phyloP scores from a whole-genome alignment of 2,797 vertebrate genomes.

The Merluccius polli region DNA sequence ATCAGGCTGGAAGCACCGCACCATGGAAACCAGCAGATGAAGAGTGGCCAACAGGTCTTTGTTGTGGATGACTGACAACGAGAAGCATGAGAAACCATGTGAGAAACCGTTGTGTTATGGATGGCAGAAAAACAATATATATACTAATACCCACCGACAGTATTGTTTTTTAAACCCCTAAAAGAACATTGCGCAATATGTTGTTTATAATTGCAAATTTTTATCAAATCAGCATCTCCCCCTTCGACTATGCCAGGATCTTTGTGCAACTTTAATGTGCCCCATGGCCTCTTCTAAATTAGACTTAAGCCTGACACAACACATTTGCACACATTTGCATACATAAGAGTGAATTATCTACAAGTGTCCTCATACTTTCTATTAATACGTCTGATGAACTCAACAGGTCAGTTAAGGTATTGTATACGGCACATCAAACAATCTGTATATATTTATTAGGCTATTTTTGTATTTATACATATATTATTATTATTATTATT shows the following conservation, averaged over 20 bases:
- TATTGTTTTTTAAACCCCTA: not conserved
- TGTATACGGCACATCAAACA: not conserved
- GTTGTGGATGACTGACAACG: slow-evolving; percentile 79
- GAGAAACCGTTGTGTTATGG: slow-evolving; percentile 10
- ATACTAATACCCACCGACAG: slow-evolving; percentile 8
- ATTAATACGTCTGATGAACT: not conserved
- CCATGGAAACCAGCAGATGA: slow-evolving; percentile 90
- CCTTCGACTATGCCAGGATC: not conserved
- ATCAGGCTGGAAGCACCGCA: slow-evolving; percentile 75
- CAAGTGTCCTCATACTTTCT: not conserved
- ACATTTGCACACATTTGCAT: not conserved
- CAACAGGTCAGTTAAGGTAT: not conserved
- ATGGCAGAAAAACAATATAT: not conserved
- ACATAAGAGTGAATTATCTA: not conserved
- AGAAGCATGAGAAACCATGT: slow-evolving; percentile 6
- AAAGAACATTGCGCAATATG: not conserved
- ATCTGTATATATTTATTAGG: not conserved
- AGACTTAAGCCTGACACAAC: not conserved
- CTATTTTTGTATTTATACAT: not conserved
- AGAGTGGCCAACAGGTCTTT: slow-evolving; percentile 88
- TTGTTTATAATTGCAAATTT: not conserved
- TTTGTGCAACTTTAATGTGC: not conserved
- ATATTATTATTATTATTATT: not conserved
- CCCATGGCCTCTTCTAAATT: not conserved
- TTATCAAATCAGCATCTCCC: not conserved